Evolutionary conservation across 2,888 invertebrate genomes (phyloP).

Genomic region (Lumbricus terrestris): DNA sequence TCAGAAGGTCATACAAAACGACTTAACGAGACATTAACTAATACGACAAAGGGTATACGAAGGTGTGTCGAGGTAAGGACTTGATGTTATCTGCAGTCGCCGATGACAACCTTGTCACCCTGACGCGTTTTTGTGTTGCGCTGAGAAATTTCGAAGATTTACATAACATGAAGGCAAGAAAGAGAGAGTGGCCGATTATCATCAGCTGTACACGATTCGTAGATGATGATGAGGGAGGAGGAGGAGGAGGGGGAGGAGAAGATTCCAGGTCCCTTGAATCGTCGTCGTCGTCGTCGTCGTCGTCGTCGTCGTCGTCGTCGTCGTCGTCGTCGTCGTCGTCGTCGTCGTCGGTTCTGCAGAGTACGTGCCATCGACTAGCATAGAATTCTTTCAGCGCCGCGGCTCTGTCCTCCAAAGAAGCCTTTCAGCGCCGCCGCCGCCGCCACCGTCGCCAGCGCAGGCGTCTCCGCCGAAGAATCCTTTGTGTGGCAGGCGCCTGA

Average conservation of each 20-base stretch:
- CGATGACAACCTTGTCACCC: too few species aligned
- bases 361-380: neutral
- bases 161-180: neutral
- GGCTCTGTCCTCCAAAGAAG: too few species aligned
- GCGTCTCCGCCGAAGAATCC: neutral
- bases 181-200: neutral
- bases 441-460: too few species aligned
- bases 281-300: neutral
- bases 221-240: neutral
- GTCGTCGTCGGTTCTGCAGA: neutral
- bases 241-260: too few species aligned
- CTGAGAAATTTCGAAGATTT: too few species aligned
- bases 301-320: neutral
- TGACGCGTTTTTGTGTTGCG: too few species aligned
- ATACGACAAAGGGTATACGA: neutral
- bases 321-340: neutral
- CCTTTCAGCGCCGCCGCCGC: too few species aligned
- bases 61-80: neutral
- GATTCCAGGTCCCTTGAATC: neutral
- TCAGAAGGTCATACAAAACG: neutral
- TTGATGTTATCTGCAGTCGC: too few species aligned
- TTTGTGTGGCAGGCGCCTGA: neutral
- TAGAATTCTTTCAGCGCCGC: neutral
- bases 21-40: neutral
- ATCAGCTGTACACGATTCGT: neutral